Evolutionary conservation across 30 jellyfish, hydroid and myxozoan genomes (phyloP).

Genomic region (Aurelia sp.): DNA sequence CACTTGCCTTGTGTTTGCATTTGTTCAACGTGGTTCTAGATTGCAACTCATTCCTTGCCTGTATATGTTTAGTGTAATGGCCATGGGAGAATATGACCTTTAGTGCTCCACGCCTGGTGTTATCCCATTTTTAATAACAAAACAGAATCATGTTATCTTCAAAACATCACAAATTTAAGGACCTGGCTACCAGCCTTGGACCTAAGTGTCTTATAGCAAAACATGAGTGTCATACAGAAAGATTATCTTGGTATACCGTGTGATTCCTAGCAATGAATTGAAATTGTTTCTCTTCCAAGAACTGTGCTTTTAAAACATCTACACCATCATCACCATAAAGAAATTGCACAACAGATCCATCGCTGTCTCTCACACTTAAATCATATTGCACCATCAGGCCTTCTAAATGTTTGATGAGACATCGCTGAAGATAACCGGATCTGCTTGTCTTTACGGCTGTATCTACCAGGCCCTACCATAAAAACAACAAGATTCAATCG

Average conservation of each 20-base stretch:
- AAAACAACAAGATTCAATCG: not conserved
- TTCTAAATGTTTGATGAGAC: slow-evolving; percentile 99
- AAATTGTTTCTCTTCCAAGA: slow-evolving; percentile 77
- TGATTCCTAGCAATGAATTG: slow-evolving; percentile 86
- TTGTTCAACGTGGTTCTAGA: no score
- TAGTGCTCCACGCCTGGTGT: no score
- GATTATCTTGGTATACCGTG: slow-evolving; percentile 36
- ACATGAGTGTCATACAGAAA: no score
- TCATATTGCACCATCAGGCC: slow-evolving; percentile 98
- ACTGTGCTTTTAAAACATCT: slow-evolving; percentile 93
- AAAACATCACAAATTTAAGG: no score
- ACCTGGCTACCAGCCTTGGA: no score
- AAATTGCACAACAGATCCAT: slow-evolving; percentile 99
- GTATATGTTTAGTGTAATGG: no score
- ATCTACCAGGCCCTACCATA: slow-evolving; percentile 96
- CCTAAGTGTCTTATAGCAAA: no score
- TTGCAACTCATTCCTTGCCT: no score
- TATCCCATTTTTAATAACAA: no score
- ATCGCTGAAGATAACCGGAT: slow-evolving; percentile 99
- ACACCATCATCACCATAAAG: slow-evolving; percentile 99
- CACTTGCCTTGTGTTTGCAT: no score
- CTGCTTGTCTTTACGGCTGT: slow-evolving; percentile 99
- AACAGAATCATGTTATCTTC: no score
- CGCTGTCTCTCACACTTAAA: slow-evolving; percentile 99
- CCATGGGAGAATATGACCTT: no score